Percentiles rank a stretch among this genome's conserved stretches.
Conservation (phyloP, 2,888 invertebrate genomes). For the Frankliniella fusca region DNA sequence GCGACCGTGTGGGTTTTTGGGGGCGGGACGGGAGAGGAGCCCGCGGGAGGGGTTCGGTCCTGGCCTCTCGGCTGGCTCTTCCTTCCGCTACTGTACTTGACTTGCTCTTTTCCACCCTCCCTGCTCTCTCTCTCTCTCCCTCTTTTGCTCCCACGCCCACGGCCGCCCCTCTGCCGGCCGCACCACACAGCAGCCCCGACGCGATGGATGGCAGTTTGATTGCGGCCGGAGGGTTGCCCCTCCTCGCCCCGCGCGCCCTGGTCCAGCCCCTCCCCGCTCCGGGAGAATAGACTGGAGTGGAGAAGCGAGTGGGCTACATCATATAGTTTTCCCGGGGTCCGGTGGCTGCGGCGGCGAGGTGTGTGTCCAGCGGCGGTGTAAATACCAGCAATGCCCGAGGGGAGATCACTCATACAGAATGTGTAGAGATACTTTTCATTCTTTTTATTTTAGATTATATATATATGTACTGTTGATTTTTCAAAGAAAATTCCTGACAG, state of each 20-base stretch:
- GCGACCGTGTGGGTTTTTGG: slow-evolving; percentile 20
- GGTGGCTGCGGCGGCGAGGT: neutral
- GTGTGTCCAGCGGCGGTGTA: no score
- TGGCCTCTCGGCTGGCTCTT: no score
- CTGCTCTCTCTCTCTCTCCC: slow-evolving; percentile 32
- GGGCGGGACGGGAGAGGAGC: neutral
- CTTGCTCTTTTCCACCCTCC: slow-evolving; percentile 28
- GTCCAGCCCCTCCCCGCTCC: neutral
- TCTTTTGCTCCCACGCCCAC: slow-evolving; percentile 30
- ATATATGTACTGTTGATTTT: no score
- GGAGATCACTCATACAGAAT: no score
- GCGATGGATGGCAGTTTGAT: slow-evolving; percentile 19
- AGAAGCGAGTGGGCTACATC: neutral
- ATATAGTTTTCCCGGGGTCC: slow-evolving; percentile 7
- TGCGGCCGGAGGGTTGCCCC: neutral
- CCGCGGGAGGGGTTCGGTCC: neutral
- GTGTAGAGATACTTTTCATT: no score
- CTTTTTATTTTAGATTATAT: no score
- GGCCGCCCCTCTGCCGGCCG: slow-evolving; percentile 22
- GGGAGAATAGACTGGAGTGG: neutral
- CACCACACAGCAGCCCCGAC: slow-evolving; percentile 29
- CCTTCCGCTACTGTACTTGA: slow-evolving; percentile 14
- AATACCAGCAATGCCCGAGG: no score
- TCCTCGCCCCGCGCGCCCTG: neutral
- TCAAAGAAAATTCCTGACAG: no score